Evolutionary conservation across 2,888 invertebrate species (phyloP).

Genomic region (Callyntrura guangdongensis): DNA sequence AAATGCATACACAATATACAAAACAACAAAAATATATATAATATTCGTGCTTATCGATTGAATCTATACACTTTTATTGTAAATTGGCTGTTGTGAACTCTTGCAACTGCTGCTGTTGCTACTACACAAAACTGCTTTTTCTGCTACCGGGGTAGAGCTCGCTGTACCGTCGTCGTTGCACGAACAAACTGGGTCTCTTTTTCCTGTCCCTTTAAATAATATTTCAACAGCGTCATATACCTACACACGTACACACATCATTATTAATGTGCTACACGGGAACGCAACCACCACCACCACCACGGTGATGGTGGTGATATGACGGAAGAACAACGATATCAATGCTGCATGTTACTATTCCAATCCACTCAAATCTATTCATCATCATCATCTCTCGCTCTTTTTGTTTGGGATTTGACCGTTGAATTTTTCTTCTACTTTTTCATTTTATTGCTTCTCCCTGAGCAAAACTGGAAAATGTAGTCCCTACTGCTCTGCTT

Average conservation of each 20-base stretch:
- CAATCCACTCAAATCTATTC: not conserved
- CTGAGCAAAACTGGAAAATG: slow-evolving; percentile 57
- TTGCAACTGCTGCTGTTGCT: slow-evolving; percentile 60
- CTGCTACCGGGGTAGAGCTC: not conserved
- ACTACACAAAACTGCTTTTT: not conserved
- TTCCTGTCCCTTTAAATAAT: slow-evolving; percentile 42
- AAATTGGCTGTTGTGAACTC: slow-evolving; percentile 64
- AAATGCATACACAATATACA: not conserved
- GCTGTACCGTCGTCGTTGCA: not conserved
- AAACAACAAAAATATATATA: not conserved
- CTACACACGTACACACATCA: not conserved
- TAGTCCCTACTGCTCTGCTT: slow-evolving; percentile 48
- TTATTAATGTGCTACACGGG: no score
- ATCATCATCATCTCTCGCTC: slow-evolving; percentile 37
- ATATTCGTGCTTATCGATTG: slow-evolving; percentile 69
- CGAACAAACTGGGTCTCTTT: not conserved
- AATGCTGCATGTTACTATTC: slow-evolving; percentile 17
- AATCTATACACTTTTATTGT: slow-evolving; percentile 46
- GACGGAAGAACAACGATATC: not conserved
- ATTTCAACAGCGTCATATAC: slow-evolving; percentile 36
- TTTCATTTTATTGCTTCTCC: slow-evolving; percentile 27
- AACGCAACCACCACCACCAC: not conserved
- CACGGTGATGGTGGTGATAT: not conserved
- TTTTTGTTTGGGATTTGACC: slow-evolving; percentile 66
- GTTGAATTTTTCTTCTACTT: slow-evolving; percentile 65